These are phyloP conservation scores for Poeciliopsis infans DNA, from an alignment of 2,797 vertebrate genomes.

Conservation along the genomic window DNA sequence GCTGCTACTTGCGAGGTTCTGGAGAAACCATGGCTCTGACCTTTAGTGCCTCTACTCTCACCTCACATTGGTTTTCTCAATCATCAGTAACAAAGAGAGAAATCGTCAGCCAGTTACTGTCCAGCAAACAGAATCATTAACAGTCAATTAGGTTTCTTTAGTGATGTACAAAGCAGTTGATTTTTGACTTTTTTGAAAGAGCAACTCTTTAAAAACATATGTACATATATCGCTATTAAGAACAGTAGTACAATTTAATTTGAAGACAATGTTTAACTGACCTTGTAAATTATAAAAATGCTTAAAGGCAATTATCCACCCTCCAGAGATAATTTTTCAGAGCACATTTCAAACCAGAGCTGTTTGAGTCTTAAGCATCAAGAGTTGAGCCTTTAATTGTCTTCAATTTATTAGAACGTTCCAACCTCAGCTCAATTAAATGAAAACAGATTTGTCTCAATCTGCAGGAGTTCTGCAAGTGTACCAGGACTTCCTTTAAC, in stretches of 20 bases:
- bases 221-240: background rate
- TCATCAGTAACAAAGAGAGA: slow-evolving; percentile 63
- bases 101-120: slow-evolving; percentile 59
- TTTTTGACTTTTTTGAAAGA: slow-evolving; percentile 32
- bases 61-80: slow-evolving; percentile 58
- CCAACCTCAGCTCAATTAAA: slow-evolving; percentile 75
- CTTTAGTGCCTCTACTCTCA: slow-evolving; percentile 39
- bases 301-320: slow-evolving; percentile 52
- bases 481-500: slow-evolving; percentile 51
- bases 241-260: slow-evolving; percentile 29
- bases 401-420: slow-evolving; percentile 81
- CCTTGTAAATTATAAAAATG: slow-evolving; percentile 30
- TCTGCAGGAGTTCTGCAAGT: slow-evolving; percentile 71
- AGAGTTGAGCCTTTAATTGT: slow-evolving; percentile 75
- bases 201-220: background rate
- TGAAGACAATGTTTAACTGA: slow-evolving; percentile 39
- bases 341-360: slow-evolving; percentile 62
- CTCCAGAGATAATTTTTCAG: slow-evolving; percentile 55
- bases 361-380: slow-evolving; percentile 60
- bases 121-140: slow-evolving; percentile 59
- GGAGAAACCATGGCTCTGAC: slow-evolving; percentile 70
- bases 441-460: slow-evolving; percentile 74
- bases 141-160: slow-evolving; percentile 17
- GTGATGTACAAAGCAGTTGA: background rate
- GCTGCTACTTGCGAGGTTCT: slow-evolving; percentile 77